Percentiles rank a stretch among this genome's conserved stretches.
Conservation (phyloP, 2,113 vertebrate species). For the Elaphurus davidianus region DNA sequence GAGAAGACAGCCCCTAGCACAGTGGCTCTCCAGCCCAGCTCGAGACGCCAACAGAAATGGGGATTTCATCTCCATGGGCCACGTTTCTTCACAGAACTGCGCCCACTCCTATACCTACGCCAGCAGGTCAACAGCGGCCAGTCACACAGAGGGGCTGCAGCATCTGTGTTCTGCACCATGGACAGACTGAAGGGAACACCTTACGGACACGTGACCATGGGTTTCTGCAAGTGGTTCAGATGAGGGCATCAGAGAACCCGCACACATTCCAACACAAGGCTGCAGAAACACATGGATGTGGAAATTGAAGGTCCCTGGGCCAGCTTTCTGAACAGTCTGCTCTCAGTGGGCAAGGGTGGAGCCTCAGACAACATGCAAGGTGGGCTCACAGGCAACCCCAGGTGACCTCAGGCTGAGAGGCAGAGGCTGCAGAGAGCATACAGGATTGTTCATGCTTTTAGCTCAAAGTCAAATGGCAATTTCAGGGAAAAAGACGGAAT, state of each 20-base stretch:
- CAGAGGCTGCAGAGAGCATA: not conserved
- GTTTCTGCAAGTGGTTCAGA: not conserved
- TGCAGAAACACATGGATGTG: not conserved
- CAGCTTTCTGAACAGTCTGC: not conserved
- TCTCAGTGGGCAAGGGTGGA: not conserved
- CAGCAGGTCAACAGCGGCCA: not conserved
- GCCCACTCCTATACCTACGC: not conserved
- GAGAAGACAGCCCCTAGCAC: not conserved
- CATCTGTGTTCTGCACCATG: not conserved
- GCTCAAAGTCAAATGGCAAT: not conserved
- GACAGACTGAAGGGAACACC: not conserved
- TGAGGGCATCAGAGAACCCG: not conserved
- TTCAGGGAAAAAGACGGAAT: not conserved
- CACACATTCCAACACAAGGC: not conserved
- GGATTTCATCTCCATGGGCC: not conserved
- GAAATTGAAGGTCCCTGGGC: not conserved
- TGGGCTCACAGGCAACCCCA: not conserved
- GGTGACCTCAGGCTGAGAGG: not conserved
- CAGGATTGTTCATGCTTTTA: not conserved
- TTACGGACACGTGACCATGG: not conserved
- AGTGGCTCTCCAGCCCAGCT: not conserved
- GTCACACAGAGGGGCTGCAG: too few species aligned
- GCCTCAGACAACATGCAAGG: accelerated
- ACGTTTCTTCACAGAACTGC: not conserved
- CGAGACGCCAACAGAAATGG: not conserved